phyloP scores from a whole-genome alignment of 1,140 invertebrate species.

The Lordiphosa clarofinis region DNA sequence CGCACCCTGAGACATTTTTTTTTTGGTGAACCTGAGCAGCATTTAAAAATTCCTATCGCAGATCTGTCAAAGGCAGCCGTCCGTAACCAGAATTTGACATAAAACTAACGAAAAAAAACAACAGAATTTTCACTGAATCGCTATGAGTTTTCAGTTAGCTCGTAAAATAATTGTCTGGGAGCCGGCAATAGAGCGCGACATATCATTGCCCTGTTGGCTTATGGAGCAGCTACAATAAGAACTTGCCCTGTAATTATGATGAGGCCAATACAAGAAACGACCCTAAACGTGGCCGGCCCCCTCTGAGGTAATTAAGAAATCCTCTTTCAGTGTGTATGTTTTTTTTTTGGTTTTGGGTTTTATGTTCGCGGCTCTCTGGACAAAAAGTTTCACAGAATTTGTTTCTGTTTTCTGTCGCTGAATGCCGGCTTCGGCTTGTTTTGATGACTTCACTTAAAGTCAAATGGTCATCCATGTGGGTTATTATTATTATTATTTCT shows the following conservation, averaged over 20 bases:
- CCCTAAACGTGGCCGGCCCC: conserved; percentile 57
- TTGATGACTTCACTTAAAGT: conserved; percentile 75
- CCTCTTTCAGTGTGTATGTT: conserved; percentile 45
- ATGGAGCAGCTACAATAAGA: conserved; percentile 39
- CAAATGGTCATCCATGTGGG: conserved; percentile 68
- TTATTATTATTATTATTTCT: conserved; percentile 66
- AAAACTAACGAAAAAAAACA: conserved; percentile 22
- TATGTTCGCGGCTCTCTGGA: conserved; percentile 47
- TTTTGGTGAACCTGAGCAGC: conserved; percentile 36
- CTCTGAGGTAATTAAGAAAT: conserved; percentile 71
- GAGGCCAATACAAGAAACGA: conserved; percentile 74
- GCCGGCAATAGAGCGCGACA: conserved; percentile 68
- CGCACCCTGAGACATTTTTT: conserved; percentile 31
- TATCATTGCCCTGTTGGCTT: conserved; percentile 61
- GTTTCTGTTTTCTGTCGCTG: conserved; percentile 32
- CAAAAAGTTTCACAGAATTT: conserved; percentile 72
- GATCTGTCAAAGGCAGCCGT: conserved; percentile 62
- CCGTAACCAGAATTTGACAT: conserved; percentile 65
- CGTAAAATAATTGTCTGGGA: conserved; percentile 71
- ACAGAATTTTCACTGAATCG: conserved; percentile 26
- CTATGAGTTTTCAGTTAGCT: conserved; percentile 62
- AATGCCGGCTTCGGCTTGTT: conserved; percentile 36
- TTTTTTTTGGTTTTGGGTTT: conserved; percentile 40
- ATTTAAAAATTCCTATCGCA: conserved; percentile 55
- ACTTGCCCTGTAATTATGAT: conserved; percentile 72